These are phyloP conservation scores for Alosa sapidissima DNA, from an alignment of 2,797 vertebrate species.

Conservation along the genomic window DNA sequence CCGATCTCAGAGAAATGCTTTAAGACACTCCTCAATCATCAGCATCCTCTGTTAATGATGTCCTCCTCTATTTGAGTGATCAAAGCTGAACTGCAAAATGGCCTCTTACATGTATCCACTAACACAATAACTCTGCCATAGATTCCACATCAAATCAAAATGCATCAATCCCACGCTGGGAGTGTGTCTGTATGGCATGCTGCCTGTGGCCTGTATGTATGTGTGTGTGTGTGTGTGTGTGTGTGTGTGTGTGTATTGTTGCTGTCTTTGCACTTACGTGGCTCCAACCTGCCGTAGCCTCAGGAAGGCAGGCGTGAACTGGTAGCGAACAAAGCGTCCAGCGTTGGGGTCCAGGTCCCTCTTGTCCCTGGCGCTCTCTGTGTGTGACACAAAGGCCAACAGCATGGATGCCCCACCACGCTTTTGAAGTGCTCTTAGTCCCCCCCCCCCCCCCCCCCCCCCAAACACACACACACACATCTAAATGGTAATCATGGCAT, in stretches of 20 bases:
- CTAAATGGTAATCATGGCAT: slow-evolving; percentile 45
- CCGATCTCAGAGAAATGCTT: not conserved
- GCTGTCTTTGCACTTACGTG: slow-evolving; percentile 82
- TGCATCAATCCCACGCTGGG: no score
- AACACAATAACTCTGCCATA: not conserved
- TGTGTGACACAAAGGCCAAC: slow-evolving; percentile 56
- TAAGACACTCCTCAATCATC: not conserved
- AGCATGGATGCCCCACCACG: slow-evolving; percentile 1
- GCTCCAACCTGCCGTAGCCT: slow-evolving; percentile 94
- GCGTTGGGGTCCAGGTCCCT: slow-evolving; percentile 91
- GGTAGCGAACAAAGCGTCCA: slow-evolving; percentile 94
- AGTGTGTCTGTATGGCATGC: not conserved
- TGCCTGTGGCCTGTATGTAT: not conserved
- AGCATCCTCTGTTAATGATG: not conserved
- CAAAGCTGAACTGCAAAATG: not conserved
- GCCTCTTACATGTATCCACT: not conserved
- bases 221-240: not conserved
- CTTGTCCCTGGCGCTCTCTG: slow-evolving; percentile 79
- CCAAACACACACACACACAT: not conserved
- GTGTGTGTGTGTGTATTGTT: not conserved
- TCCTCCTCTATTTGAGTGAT: not conserved
- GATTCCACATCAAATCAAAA: not conserved
- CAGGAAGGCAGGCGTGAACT: slow-evolving; percentile 96
- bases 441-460: not conserved
- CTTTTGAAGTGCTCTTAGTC: slow-evolving; percentile 38